Evolutionary conservation across 2,888 invertebrate species (phyloP).

Genomic region (Azorinus chamasolen): DNA sequence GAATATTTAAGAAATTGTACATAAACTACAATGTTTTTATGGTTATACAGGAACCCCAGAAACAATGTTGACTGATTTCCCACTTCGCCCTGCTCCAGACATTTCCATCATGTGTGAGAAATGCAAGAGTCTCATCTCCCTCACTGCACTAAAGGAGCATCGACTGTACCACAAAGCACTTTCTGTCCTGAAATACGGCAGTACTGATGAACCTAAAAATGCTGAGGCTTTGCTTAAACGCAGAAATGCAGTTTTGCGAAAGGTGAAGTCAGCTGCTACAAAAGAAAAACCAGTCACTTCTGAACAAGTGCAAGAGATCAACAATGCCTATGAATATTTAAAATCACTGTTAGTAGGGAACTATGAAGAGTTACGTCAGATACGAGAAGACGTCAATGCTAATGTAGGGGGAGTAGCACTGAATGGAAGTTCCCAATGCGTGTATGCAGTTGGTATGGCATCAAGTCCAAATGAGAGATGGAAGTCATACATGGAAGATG

Average conservation of each 20-base stretch:
- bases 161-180: slow-evolving; percentile 80
- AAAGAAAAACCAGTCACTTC: slow-evolving; percentile 65
- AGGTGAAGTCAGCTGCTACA: slow-evolving; percentile 65
- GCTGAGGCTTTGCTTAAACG: slow-evolving; percentile 74
- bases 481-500: slow-evolving; percentile 85
- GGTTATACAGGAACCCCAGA: slow-evolving; percentile 83
- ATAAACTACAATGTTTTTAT: too few species aligned
- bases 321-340: slow-evolving; percentile 83
- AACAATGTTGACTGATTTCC: slow-evolving; percentile 74
- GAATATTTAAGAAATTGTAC: too few species aligned
- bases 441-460: slow-evolving; percentile 79
- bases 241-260: slow-evolving; percentile 73
- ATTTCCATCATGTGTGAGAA: slow-evolving; percentile 79
- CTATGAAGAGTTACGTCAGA: slow-evolving; percentile 75
- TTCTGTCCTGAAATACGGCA: slow-evolving; percentile 60
- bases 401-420: slow-evolving; percentile 76
- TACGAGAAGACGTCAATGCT: slow-evolving; percentile 73
- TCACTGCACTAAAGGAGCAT: slow-evolving; percentile 77
- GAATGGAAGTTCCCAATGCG: slow-evolving; percentile 77
- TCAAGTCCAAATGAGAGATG: slow-evolving; percentile 79
- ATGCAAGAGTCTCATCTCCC: slow-evolving; percentile 76
- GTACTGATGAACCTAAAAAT: slow-evolving; percentile 68
- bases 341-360: slow-evolving; percentile 82
- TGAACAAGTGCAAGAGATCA: slow-evolving; percentile 59
- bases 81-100: slow-evolving; percentile 71